Conservation (phyloP, 2,113 vertebrate species). For the Tragelaphus scriptus region DNA sequence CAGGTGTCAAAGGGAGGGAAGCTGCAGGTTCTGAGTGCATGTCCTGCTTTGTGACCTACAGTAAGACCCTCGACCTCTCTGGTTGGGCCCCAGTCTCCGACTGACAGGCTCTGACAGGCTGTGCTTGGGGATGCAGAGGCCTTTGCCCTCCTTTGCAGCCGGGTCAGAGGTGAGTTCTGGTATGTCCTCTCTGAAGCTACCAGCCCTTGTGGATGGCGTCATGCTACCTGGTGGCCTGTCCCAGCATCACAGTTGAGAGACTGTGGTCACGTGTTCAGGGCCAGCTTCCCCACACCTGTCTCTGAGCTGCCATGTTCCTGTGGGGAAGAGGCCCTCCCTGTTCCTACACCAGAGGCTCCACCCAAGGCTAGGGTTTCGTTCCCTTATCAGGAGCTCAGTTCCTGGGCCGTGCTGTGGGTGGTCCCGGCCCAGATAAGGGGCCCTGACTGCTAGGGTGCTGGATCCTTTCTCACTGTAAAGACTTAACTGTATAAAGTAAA, state of each 20-base stretch:
- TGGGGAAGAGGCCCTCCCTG: background rate
- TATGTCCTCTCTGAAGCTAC: background rate
- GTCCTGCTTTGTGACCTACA: background rate
- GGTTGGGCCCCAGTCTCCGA: background rate
- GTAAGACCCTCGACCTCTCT: background rate
- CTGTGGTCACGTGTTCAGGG: background rate
- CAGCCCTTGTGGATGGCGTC: background rate
- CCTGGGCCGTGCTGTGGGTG: background rate
- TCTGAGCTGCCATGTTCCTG: background rate
- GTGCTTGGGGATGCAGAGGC: rapidly evolving
- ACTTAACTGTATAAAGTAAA: too few relatives aligned
- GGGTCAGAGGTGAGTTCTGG: background rate
- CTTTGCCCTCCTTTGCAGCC: background rate
- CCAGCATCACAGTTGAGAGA: background rate
- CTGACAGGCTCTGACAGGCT: background rate
- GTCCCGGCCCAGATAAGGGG: rapidly evolving
- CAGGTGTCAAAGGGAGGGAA: background rate
- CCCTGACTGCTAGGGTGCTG: background rate
- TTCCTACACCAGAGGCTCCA: background rate
- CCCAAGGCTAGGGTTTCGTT: rapidly evolving
- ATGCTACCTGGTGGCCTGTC: background rate
- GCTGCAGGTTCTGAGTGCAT: background rate
- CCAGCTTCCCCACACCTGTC: too few relatives aligned
- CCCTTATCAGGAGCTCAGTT: background rate
- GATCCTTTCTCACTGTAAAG: background rate